phyloP scores from a whole-genome alignment of 2,797 vertebrate genomes.

The Halcyon leucocephala region DNA sequence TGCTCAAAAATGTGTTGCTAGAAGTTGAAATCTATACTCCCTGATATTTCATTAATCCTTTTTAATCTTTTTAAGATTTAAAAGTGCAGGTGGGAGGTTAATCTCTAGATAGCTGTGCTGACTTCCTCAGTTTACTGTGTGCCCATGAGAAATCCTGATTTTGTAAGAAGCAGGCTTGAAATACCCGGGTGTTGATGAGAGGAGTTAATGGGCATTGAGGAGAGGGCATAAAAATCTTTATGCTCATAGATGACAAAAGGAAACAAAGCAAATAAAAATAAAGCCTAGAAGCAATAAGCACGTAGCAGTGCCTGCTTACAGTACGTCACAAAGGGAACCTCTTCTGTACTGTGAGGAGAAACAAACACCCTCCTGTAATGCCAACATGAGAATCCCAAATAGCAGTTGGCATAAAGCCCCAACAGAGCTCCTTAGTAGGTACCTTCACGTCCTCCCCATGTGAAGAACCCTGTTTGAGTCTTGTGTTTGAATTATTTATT shows the following conservation, averaged over 20 bases:
- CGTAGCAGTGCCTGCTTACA: fast-evolving
- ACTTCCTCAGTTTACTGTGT: not conserved
- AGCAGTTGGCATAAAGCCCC: not conserved
- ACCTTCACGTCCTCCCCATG: not conserved
- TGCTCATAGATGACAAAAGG: not conserved
- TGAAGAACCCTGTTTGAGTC: conserved; percentile 61
- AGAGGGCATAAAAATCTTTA: not conserved
- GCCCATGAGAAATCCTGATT: not conserved
- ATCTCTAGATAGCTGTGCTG: not conserved
- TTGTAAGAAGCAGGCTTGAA: not conserved
- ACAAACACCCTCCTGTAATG: not conserved
- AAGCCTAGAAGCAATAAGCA: not conserved
- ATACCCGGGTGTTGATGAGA: not conserved
- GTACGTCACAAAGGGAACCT: not conserved
- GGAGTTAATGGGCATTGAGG: not conserved
- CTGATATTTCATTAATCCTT: not conserved
- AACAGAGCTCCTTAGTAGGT: not conserved
- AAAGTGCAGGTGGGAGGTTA: not conserved
- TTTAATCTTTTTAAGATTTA: not conserved
- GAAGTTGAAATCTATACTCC: not conserved
- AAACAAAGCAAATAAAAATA: not conserved
- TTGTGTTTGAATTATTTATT: conserved; percentile 57
- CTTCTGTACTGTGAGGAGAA: not conserved
- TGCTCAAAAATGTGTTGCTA: not conserved
- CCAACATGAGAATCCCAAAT: not conserved